Evolutionary conservation across 2,113 vertebrate genomes (phyloP), one percentile per base, ranked within the genome.

Genomic region (Gnathonemus longibarbis): DNA sequence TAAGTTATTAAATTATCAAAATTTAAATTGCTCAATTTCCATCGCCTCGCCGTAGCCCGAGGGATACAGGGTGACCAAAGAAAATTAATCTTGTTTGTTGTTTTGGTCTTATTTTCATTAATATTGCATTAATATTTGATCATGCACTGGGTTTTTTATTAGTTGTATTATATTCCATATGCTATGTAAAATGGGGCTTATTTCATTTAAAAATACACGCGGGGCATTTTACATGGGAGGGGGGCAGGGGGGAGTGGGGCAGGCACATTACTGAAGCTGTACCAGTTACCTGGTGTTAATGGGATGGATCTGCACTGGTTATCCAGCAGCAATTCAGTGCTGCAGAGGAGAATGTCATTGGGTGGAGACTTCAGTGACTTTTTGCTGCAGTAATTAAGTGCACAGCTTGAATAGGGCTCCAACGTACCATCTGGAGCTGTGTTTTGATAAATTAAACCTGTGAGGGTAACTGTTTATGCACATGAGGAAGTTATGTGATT

Each of bases 31-130:
- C 35, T 42, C 74, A 80, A 42, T 80, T 80, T 80, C 31, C 31
- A 19, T 80, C 74, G 35, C 27, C 70, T 39, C 24, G 35, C 35
- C 74, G 0, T 42, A 19, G 74, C 74, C 74, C 35, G 35, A 80
- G 74, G 74, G 31, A 80, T 80, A 80, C 74, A 80, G 74, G 74
- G 74, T 80, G 74, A 80, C 74, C 74, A 80, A 80, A 80, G 74
- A 19, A 39, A 80, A 80, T 80, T 77, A 39, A 77, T 77, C 70
- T 35, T 80, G 74, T 80, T 80, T 80, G 74, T 19, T 39, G 74
- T 80, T 35, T 80, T 80, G n/a, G 27, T 42, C 35, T 42, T 80
- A 42, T 80, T 80, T 80, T 80, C 35, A 42, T 80, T 80, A 42
- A 42, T 80, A 80, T 80, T 80, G 42, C 35, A 42, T 80, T 80